Evolutionary conservation across 2,797 vertebrate species (phyloP), one percentile per base, ranked within the genome.

Genomic region (Typhlichthys eigenmanni): DNA sequence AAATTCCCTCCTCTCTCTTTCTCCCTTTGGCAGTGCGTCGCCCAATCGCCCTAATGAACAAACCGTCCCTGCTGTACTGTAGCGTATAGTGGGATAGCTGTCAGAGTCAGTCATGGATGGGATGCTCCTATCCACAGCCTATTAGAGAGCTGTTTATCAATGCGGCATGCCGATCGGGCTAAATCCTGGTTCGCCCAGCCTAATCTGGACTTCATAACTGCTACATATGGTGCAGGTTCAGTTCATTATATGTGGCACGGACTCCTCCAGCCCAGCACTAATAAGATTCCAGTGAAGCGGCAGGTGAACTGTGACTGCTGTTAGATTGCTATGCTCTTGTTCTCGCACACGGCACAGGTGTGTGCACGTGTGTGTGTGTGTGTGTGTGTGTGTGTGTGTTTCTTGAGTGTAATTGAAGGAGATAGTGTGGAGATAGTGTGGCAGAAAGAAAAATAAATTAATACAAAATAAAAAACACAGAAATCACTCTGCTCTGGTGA

Each of bases 111-210:
- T 90, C 91, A 89, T 86, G 85, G 80, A 87, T 87, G 88, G 85
- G 81, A 84, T 86, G 78, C 76, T 90, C 78, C 75, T 77, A 76
- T 86, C 82, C 76, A 74, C 76, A 81, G 83, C 83, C 86, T 87
- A 88, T 91, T 90, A 90, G 85, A 79, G 80, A 80, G 79, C 80
- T 85, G 85, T 86, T 89, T 89, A 90, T 88, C 87, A 90, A 84
- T 88, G 85, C 74, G 79, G 75, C 83, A 9, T 78, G 80, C 72
- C 81, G 85, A 82, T 90, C 78, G 79, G 80, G 64, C 46, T 54
- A 55, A 63, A 72, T 80, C 56, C 62, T 68, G 76, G 71, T 82
- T 82, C 74, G 67, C 69, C 79, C 68, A 58, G 69, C 84, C 68
- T 88, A 86, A 88, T 90, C 74, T 86, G 75, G 73, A 87, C 80